Evolutionary conservation across 2,797 vertebrate species (phyloP).

Genomic region (Columba guinea): DNA sequence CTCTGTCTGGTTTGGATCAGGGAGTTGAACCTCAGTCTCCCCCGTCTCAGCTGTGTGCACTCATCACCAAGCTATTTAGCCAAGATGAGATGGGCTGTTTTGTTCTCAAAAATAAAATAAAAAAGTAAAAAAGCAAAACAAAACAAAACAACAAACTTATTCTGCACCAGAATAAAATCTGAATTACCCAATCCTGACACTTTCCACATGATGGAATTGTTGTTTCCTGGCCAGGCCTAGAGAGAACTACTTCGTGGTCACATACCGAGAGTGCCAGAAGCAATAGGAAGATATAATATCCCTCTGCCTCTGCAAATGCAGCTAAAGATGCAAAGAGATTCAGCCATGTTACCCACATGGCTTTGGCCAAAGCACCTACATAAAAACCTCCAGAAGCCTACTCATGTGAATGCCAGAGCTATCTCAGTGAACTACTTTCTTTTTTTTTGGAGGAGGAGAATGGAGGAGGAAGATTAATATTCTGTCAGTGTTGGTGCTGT

Average conservation of each 20-base stretch:
- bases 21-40: background rate
- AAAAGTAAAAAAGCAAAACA: too few species aligned
- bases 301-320: background rate
- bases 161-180: background rate
- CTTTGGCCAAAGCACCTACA: slow-evolving; percentile 6
- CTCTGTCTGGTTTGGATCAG: slow-evolving; percentile 53
- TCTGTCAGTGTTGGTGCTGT: background rate
- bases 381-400: slow-evolving; percentile 16
- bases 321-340: slow-evolving; percentile 4
- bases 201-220: slow-evolving; percentile 14
- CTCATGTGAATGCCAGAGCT: background rate
- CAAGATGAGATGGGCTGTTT: background rate
- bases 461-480: background rate
- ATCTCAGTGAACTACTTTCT: slow-evolving; percentile 14
- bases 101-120: background rate
- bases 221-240: background rate
- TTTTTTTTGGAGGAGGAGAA: background rate
- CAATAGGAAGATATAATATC: background rate
- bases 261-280: background rate
- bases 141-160: too few species aligned
- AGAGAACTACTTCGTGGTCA: background rate
- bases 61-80: slow-evolving; percentile 4
- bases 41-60: background rate
- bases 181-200: background rate
- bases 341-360: background rate